Percentiles rank a stretch among this genome's conserved stretches.
These are phyloP conservation scores for Hydractinia echinata DNA, from an alignment of 30 jellyfish, hydroid and myxozoan species.

Conservation along the genomic window DNA sequence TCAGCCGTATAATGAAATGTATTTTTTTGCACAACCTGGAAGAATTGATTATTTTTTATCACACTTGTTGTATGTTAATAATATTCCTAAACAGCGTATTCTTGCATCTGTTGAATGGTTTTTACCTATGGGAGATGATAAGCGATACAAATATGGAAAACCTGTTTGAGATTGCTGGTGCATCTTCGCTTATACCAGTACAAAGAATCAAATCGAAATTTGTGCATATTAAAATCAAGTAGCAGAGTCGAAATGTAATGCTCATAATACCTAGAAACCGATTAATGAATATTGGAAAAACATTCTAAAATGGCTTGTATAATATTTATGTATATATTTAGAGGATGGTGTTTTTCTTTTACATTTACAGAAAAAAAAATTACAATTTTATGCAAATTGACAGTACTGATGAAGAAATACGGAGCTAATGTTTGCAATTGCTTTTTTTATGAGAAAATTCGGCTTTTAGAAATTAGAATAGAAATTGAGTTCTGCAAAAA, in stretches of 20 bases:
- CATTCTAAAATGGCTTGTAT: too few species aligned
- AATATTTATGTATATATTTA: too few species aligned
- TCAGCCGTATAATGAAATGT: background rate
- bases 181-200: slow-evolving; percentile 1
- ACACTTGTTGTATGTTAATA: background rate
- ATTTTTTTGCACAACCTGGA: background rate
- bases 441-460: too few species aligned
- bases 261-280: background rate
- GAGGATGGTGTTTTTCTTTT: too few species aligned
- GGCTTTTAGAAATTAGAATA: too few species aligned
- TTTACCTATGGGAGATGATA: background rate
- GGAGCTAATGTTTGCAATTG: too few species aligned
- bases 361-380: too few species aligned
- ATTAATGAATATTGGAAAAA: background rate
- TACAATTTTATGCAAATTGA: too few species aligned
- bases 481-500: too few species aligned
- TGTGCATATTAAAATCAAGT: background rate
- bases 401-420: too few species aligned
- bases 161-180: slow-evolving; percentile 19
- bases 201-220: slow-evolving; percentile 15
- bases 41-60: too few species aligned
- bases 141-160: slow-evolving; percentile 10
- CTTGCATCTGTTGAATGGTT: slow-evolving; percentile 16
- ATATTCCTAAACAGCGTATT: background rate
- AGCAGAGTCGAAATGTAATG: slow-evolving; percentile 2